phyloP scores from a whole-genome alignment of 37 sponge, comb jelly and placozoan genomes.

The Lycopodina hypogea region DNA sequence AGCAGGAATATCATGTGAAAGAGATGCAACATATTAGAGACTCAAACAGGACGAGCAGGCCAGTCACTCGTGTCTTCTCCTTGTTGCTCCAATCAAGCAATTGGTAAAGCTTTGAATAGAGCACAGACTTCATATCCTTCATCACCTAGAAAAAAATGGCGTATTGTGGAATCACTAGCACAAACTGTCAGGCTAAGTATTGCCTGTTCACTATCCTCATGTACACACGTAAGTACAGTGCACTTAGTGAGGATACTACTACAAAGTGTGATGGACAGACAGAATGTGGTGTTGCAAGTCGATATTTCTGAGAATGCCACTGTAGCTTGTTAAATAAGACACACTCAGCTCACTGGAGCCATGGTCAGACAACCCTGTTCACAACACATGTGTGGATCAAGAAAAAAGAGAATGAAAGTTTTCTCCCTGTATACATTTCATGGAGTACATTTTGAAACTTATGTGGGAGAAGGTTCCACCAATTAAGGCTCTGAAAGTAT shows the following conservation, averaged over 20 bases:
- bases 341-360: constrained; percentile 41
- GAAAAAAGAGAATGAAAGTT: constrained; percentile 1
- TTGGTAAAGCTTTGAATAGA: constrained; percentile 15
- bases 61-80: constrained; percentile 12
- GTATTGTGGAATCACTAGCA: background rate
- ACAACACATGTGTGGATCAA: constrained; percentile 48
- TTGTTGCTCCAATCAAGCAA: constrained; percentile 7
- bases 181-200: background rate
- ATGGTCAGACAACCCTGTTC: constrained; percentile 36
- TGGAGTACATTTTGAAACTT: constrained; percentile 41
- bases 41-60: background rate
- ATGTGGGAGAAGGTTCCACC: constrained; percentile 13
- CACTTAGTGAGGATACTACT: constrained; percentile 4
- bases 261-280: constrained; percentile 19
- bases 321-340: constrained; percentile 6
- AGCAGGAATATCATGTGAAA: constrained; percentile 11
- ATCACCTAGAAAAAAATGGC: background rate
- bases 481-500: constrained; percentile 20
- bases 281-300: constrained; percentile 34
- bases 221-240: background rate
- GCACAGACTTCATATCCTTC: background rate
- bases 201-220: background rate
- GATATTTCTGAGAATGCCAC: constrained; percentile 47
- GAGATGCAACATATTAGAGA: background rate
- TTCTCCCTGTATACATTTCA: constrained; percentile 34